These are phyloP conservation scores for Chaitophorus viminalis DNA, from an alignment of 2,888 invertebrate genomes.

Conservation along the genomic window DNA sequence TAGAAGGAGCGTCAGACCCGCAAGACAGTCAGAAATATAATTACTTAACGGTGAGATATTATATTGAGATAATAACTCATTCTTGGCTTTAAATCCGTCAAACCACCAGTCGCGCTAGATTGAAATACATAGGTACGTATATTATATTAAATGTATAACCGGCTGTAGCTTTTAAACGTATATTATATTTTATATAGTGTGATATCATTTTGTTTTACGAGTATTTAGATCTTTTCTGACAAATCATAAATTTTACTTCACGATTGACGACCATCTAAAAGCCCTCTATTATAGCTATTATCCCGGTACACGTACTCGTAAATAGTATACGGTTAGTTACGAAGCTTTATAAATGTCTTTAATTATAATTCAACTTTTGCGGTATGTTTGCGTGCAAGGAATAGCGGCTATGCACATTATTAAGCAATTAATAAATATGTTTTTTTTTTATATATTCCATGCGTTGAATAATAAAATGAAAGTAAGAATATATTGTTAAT, in stretches of 20 bases:
- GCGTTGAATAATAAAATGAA: too few relatives aligned
- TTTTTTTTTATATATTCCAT: too few relatives aligned
- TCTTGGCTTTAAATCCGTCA: conserved; percentile 47
- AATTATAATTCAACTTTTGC: too few relatives aligned
- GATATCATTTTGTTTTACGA: conserved; percentile 35
- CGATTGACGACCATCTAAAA: conserved; percentile 31
- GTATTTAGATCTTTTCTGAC: conserved; percentile 35
- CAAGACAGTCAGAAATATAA: conserved; percentile 22
- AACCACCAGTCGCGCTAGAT: neutral
- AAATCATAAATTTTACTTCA: conserved; percentile 26
- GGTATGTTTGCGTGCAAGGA: too few relatives aligned
- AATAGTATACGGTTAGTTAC: too few relatives aligned
- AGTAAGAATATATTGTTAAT: too few relatives aligned
- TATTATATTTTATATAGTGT: neutral
- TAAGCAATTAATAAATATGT: too few relatives aligned
- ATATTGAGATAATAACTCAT: conserved; percentile 25
- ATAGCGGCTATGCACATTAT: too few relatives aligned
- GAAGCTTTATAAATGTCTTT: too few relatives aligned
- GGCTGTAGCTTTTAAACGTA: conserved; percentile 13
- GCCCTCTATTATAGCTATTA: neutral
- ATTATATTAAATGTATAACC: neutral
- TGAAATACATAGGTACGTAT: neutral
- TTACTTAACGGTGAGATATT: conserved; percentile 48
- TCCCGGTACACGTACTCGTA: too few relatives aligned
- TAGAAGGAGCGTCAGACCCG: neutral